These are phyloP conservation scores for Anodontia alba DNA, from an alignment of 2,888 invertebrate species.

Conservation along the genomic window DNA sequence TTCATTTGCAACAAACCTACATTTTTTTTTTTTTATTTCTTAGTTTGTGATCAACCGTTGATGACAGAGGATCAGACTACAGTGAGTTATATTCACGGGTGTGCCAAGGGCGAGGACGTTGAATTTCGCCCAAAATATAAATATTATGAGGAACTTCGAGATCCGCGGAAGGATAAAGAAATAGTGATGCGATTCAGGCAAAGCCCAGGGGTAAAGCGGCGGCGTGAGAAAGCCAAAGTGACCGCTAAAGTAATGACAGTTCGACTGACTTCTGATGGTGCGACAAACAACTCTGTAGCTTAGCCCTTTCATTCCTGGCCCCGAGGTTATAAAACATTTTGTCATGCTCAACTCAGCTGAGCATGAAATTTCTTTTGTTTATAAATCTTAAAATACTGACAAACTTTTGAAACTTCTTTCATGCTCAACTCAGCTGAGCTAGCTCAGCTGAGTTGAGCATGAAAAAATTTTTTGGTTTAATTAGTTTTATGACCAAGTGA, in stretches of 20 bases:
- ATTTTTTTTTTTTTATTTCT: no score
- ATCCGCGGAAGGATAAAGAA: constrained; percentile 73
- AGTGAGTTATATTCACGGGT: constrained; percentile 69
- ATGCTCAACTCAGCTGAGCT: no score
- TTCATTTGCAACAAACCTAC: no score
- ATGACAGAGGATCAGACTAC: constrained; percentile 60
- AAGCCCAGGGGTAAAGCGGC: constrained; percentile 74
- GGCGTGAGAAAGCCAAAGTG: constrained; percentile 68
- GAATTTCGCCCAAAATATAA: constrained; percentile 79
- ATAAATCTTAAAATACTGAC: no score
- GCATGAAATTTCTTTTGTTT: no score
- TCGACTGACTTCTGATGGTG: constrained; percentile 1
- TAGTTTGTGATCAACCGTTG: constrained; percentile 64
- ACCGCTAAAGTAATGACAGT: constrained; percentile 19
- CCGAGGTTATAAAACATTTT: no score
- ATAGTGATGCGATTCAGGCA: constrained; percentile 73
- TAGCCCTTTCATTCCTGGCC: no score
- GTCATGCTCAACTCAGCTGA: no score
- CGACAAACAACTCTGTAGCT: constrained; percentile 6
- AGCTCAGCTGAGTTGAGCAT: no score
- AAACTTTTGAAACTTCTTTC: no score
- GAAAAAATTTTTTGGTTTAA: no score
- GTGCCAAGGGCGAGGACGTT: constrained; percentile 66
- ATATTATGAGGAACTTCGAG: constrained; percentile 76
- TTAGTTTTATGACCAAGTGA: no score